These are phyloP conservation scores for Pseudopodoces humilis DNA, from an alignment of 2,113 vertebrate species.

Conservation along the genomic window DNA sequence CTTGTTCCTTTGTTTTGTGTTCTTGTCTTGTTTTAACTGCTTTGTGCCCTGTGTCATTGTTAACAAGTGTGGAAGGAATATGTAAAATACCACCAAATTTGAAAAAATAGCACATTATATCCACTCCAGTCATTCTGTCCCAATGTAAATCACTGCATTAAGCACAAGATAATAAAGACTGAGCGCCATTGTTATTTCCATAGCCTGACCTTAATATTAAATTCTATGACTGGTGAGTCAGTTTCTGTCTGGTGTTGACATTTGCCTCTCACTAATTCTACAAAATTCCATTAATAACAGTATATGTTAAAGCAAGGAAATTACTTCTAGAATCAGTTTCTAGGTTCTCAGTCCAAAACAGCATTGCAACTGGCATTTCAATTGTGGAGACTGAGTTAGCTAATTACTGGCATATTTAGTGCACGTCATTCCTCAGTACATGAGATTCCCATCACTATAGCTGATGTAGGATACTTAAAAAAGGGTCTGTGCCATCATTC, in stretches of 20 bases:
- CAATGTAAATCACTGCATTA: conserved; percentile 15
- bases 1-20: conserved; percentile 3
- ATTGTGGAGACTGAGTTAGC: neutral
- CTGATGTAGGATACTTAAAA: neutral
- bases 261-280: conserved; percentile 45
- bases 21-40: neutral
- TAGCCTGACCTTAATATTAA: conserved; percentile 54
- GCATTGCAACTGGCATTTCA: neutral
- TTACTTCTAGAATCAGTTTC: neutral
- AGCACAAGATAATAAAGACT: conserved; percentile 21
- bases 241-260: conserved; percentile 59
- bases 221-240: conserved; percentile 50
- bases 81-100: neutral
- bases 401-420: neutral
- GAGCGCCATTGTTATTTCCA: neutral
- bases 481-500: neutral
- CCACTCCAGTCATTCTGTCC: neutral
- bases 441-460: neutral
- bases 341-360: neutral
- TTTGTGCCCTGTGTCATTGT: neutral
- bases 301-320: conserved; percentile 18
- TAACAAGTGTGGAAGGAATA: neutral
- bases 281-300: conserved; percentile 42
- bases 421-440: neutral
- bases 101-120: neutral